These are phyloP conservation scores for Xerus inauris DNA, from an alignment of 2,113 vertebrate species.

Conservation along the genomic window DNA sequence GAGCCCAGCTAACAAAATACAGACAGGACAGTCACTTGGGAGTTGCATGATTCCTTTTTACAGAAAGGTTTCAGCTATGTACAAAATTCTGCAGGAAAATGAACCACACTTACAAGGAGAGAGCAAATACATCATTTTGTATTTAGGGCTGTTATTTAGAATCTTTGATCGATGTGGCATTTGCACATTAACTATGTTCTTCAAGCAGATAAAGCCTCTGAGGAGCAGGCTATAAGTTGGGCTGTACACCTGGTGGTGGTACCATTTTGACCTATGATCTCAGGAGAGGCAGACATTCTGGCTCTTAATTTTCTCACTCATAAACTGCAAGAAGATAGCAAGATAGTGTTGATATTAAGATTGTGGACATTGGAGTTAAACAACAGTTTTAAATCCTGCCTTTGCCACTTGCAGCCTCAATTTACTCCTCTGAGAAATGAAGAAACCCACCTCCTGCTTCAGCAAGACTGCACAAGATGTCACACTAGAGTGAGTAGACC, in stretches of 20 bases:
- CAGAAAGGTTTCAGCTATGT: background rate
- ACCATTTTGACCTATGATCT: background rate
- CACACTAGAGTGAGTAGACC: background rate
- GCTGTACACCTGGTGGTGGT: background rate
- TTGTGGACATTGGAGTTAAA: too few species aligned
- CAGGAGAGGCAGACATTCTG: background rate
- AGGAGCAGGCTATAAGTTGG: background rate
- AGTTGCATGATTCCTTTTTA: background rate
- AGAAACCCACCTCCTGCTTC: too few species aligned
- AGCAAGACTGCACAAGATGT: background rate
- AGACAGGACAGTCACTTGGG: background rate
- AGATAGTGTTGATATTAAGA: background rate
- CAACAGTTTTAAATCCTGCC: background rate
- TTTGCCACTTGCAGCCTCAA: background rate
- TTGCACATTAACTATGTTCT: background rate
- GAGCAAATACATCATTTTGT: background rate
- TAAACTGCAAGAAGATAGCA: background rate
- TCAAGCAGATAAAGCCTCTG: background rate
- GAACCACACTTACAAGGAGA: background rate
- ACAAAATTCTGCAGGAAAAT: background rate
- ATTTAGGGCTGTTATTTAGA: background rate
- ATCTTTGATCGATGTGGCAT: background rate
- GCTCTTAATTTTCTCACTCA: background rate
- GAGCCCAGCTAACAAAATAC: background rate
- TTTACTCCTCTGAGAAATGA: background rate